These are phyloP conservation scores for Apodemia zela DNA, from an alignment of 2,888 invertebrate species.

Conservation along the genomic window DNA sequence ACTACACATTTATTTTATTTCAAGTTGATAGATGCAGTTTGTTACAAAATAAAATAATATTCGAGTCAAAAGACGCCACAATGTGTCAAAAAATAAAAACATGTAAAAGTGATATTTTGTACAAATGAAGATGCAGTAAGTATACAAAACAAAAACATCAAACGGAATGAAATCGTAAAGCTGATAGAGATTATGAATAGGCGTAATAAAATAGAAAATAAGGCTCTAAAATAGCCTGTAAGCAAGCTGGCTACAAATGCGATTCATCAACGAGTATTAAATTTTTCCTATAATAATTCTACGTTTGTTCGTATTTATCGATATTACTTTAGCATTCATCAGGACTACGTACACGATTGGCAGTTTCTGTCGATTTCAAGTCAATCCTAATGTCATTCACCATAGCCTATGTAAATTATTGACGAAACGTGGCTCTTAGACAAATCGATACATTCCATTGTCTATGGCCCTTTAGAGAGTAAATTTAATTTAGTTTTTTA, in stretches of 20 bases:
- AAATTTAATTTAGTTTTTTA: slow-evolving; percentile 19
- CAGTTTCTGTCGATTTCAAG: slow-evolving; percentile 51
- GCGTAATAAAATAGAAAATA: slow-evolving; percentile 19
- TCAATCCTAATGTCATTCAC: slow-evolving; percentile 14
- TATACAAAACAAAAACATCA: background rate
- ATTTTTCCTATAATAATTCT: slow-evolving; percentile 73
- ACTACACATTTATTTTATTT: background rate
- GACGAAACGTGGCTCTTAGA: slow-evolving; percentile 8
- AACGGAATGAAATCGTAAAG: slow-evolving; percentile 12
- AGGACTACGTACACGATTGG: slow-evolving; percentile 66
- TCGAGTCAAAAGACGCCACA: slow-evolving; percentile 14
- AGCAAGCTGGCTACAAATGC: slow-evolving; percentile 48
- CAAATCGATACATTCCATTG: slow-evolving; percentile 22
- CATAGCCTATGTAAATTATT: slow-evolving; percentile 12
- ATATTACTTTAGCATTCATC: slow-evolving; percentile 41
- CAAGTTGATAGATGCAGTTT: background rate
- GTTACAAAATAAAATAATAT: slow-evolving; percentile 7
- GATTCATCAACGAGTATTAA: slow-evolving; percentile 73
- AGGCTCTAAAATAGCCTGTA: slow-evolving; percentile 27
- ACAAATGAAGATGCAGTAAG: slow-evolving; percentile 1
- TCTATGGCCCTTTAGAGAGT: slow-evolving; percentile 8
- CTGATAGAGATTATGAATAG: slow-evolving; percentile 15
- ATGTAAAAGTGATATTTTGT: slow-evolving; percentile 4
- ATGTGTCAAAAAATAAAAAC: slow-evolving; percentile 10
- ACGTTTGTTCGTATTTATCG: slow-evolving; percentile 57